Conservation (phyloP, 2,888 invertebrate genomes). For the Conomelus anceps region DNA sequence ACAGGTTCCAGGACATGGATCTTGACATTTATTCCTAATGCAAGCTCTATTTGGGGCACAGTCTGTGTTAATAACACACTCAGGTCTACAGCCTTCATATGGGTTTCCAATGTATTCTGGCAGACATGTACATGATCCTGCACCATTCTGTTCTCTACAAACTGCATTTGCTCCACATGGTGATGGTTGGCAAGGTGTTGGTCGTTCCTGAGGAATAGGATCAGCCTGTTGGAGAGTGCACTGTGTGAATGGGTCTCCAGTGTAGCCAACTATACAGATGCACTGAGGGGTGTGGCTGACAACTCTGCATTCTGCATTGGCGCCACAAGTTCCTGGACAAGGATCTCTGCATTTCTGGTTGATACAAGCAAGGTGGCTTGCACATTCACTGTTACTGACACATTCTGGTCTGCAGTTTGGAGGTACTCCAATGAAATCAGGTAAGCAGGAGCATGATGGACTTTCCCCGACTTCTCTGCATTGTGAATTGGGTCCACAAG, state of each 20-base stretch:
- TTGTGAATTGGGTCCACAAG: conserved; percentile 83
- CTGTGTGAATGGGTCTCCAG: conserved; percentile 51
- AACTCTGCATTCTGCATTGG: conserved; percentile 40
- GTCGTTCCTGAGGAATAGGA: conserved; percentile 16
- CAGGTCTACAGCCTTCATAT: conserved; percentile 64
- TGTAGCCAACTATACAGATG: conserved; percentile 41
- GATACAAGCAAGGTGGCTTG: conserved; percentile 41
- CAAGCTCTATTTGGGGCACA: conserved; percentile 48
- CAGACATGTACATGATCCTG: conserved; percentile 64
- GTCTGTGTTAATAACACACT: conserved; percentile 58
- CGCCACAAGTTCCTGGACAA: conserved; percentile 42
- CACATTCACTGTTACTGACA: conserved; percentile 71
- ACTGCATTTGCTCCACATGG: conserved; percentile 66
- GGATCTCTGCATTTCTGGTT: conserved; percentile 44
- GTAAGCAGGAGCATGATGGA: conserved; percentile 69
- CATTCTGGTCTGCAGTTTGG: conserved; percentile 77
- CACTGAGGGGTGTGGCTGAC: conserved; percentile 44
- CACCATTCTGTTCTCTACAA: conserved; percentile 58
- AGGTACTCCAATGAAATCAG: conserved; percentile 75
- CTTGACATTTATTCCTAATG: conserved; percentile 44
- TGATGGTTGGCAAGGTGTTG: conserved; percentile 48
- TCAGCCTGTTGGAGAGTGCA: conserved; percentile 38
- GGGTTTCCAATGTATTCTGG: conserved; percentile 71
- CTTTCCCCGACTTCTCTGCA: conserved; percentile 69
- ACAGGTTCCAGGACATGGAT: conserved; percentile 63